Evolutionary conservation across 2,113 vertebrate species (phyloP).

Genomic region (Elanus axillaris): DNA sequence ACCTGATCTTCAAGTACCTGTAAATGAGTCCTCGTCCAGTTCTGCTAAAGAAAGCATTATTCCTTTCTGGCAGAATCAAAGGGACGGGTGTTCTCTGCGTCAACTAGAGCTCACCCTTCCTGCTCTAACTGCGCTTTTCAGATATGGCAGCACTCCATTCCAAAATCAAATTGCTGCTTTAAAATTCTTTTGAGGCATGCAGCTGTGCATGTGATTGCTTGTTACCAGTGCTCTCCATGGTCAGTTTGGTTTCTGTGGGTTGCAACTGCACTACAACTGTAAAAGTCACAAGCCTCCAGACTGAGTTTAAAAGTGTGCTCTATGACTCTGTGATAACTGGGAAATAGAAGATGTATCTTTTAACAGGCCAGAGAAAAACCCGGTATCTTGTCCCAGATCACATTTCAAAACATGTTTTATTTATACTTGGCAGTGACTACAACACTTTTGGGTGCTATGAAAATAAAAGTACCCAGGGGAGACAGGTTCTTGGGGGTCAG

Average conservation of each 20-base stretch:
- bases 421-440: background rate
- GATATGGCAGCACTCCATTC: background rate
- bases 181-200: background rate
- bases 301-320: background rate
- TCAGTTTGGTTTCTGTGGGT: background rate
- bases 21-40: background rate
- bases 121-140: background rate
- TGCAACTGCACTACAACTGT: background rate
- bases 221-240: background rate
- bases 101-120: background rate
- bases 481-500: background rate
- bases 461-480: background rate
- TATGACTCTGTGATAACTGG: background rate
- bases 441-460: background rate
- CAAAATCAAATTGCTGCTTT: background rate
- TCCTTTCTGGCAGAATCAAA: background rate
- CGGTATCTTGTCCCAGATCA: background rate
- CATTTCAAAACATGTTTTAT: background rate
- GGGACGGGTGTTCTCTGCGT: fast-evolving
- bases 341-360: background rate
- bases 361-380: background rate
- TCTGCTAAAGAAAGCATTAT: background rate
- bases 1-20: background rate
- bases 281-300: background rate
- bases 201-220: background rate